Conservation (phyloP, 2,797 vertebrate species). For the Pterois miles region DNA sequence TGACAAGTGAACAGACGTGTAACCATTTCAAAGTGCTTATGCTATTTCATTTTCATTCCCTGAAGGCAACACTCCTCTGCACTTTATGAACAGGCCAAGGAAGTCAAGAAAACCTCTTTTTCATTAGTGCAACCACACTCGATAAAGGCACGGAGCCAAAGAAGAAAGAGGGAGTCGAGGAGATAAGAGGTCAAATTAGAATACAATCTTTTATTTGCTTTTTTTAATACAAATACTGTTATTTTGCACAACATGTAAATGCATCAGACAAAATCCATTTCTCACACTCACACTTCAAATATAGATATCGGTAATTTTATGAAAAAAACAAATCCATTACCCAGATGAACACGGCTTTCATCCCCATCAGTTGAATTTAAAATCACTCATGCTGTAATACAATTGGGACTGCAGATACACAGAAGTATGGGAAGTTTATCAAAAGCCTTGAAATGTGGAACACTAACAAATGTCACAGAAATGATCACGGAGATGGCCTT, state of each 20-base stretch:
- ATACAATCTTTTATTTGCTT: conserved; percentile 64
- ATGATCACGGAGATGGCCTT: conserved; percentile 22
- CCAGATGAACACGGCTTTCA: conserved; percentile 16
- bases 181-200: conserved; percentile 47
- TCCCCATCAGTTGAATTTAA: conserved; percentile 22
- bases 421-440: background rate
- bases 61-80: conserved; percentile 15
- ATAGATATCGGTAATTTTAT: conserved; percentile 27
- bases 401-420: conserved; percentile 2
- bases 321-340: conserved; percentile 5
- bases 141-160: background rate
- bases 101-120: conserved; percentile 16
- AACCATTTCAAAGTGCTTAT: conserved; percentile 56
- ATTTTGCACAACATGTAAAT: conserved; percentile 47
- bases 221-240: conserved; percentile 63
- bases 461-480: conserved; percentile 10
- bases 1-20: conserved; percentile 56
- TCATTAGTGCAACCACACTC: background rate
- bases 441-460: conserved; percentile 8
- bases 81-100: conserved; percentile 32
- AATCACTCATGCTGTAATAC: conserved; percentile 32
- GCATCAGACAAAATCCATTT: conserved; percentile 31
- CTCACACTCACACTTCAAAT: conserved; percentile 23
- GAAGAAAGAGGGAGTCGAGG: background rate
- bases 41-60: conserved; percentile 42